Percentiles rank a stretch among this genome's conserved stretches.
phyloP scores from a whole-genome alignment of 2,888 invertebrate species.

The Lithophane ornitopus region DNA sequence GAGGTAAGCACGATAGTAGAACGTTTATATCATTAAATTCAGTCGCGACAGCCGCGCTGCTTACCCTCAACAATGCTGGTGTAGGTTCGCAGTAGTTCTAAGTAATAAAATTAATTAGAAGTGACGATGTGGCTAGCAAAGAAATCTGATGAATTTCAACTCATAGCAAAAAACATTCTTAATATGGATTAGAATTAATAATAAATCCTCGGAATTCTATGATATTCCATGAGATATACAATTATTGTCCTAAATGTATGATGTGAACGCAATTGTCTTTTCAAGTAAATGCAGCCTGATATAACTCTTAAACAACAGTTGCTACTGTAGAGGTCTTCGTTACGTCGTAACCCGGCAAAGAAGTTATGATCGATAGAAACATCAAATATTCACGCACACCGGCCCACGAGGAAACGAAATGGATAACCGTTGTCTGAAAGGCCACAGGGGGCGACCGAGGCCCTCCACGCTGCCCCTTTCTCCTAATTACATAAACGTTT shows the following conservation, averaged over 20 bases:
- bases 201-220: neutral
- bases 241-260: neutral
- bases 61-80: neutral
- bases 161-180: neutral
- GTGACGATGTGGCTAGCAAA: neutral
- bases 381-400: constrained; percentile 88
- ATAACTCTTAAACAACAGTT: constrained; percentile 29
- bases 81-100: neutral
- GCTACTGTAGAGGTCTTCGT: constrained; percentile 48
- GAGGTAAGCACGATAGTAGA: neutral
- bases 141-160: neutral
- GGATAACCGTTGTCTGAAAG: constrained; percentile 86
- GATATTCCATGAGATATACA: neutral
- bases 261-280: neutral
- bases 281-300: neutral
- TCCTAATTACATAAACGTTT: constrained; percentile 79
- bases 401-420: constrained; percentile 84
- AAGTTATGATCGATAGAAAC: constrained; percentile 89
- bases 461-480: constrained; percentile 75
- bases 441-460: constrained; percentile 81
- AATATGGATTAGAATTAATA: neutral
- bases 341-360: constrained; percentile 77
- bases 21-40: neutral
- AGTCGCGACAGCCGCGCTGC: neutral
- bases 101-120: neutral